Evolutionary conservation across 23 tunicate species (phyloP).

Genomic region (Clavelina lepadiformis): DNA sequence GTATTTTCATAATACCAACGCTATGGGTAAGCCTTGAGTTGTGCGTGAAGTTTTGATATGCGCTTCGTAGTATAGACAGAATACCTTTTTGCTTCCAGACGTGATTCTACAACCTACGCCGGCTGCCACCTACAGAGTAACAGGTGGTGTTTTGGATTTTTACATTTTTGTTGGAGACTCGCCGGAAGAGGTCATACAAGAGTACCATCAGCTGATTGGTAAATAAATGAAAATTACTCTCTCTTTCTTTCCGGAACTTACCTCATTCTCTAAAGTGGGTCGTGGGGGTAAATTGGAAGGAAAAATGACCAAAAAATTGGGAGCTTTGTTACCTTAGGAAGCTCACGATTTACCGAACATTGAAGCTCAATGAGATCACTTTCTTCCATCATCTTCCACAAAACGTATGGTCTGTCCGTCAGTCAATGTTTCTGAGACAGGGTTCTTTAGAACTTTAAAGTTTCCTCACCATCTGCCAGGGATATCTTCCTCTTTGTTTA

Average conservation of each 20-base stretch:
- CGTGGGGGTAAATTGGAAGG: too few species aligned
- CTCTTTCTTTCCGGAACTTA: too few species aligned
- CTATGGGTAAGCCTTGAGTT: constrained; percentile 59
- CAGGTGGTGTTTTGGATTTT: constrained; percentile 95
- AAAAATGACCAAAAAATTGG: too few species aligned
- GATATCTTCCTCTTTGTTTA: too few species aligned
- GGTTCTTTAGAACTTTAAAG: too few species aligned
- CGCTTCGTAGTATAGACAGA: neutral
- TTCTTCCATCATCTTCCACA: neutral
- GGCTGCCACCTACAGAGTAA: constrained; percentile 80
- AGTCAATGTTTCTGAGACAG: neutral
- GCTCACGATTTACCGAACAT: neutral
- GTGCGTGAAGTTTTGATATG: neutral
- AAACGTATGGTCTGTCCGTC: neutral
- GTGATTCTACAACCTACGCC: constrained; percentile 74
- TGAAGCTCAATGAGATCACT: neutral
- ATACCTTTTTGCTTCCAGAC: constrained; percentile 29
- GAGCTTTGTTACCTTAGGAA: too few species aligned
- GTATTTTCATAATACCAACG: constrained; percentile 94
- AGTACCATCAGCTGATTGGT: constrained; percentile 73
- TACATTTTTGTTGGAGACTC: constrained; percentile 89
- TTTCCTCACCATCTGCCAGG: too few species aligned
- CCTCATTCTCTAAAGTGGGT: too few species aligned
- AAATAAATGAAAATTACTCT: too few species aligned
- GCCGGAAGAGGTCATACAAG: constrained; percentile 71